These are phyloP conservation scores for Drosophila sechellia DNA, from an alignment of 1,140 invertebrate species.

Conservation along the genomic window DNA sequence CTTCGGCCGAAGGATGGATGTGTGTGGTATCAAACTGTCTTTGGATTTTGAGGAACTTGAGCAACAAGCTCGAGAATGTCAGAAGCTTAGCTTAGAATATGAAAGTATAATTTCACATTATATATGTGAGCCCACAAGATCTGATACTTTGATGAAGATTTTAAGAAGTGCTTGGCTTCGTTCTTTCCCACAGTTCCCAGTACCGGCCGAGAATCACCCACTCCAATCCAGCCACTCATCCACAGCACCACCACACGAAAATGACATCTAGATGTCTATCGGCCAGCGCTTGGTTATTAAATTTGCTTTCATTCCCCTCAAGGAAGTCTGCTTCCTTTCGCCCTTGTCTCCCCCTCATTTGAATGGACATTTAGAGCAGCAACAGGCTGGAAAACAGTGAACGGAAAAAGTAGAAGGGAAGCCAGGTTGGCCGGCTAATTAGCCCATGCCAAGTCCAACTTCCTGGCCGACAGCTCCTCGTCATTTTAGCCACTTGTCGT, in stretches of 20 bases:
- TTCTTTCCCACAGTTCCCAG: conserved; percentile 50
- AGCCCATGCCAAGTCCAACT: conserved; percentile 48
- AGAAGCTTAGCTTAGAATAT: background rate
- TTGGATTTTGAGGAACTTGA: background rate
- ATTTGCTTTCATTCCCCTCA: conserved; percentile 53
- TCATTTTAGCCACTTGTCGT: conserved; percentile 22
- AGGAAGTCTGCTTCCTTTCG: conserved; percentile 53
- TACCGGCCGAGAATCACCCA: background rate
- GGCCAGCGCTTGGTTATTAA: conserved; percentile 55
- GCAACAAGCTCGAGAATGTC: background rate
- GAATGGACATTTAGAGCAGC: conserved; percentile 53
- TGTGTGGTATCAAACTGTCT: background rate
- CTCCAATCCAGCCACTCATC: conserved; percentile 18
- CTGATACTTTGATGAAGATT: too few species aligned
- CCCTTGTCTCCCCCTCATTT: conserved; percentile 47
- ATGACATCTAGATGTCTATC: conserved; percentile 67
- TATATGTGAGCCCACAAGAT: too few species aligned
- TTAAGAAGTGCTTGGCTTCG: background rate
- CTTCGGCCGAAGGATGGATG: background rate
- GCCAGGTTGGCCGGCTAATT: conserved; percentile 56
- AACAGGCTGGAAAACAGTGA: conserved; percentile 59
- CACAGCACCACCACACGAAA: conserved; percentile 40
- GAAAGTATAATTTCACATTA: background rate
- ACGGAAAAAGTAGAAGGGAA: background rate
- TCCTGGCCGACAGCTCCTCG: conserved; percentile 47